These are phyloP conservation scores for Hyles vespertilio DNA, from an alignment of 1,140 invertebrate species.

Conservation along the genomic window DNA sequence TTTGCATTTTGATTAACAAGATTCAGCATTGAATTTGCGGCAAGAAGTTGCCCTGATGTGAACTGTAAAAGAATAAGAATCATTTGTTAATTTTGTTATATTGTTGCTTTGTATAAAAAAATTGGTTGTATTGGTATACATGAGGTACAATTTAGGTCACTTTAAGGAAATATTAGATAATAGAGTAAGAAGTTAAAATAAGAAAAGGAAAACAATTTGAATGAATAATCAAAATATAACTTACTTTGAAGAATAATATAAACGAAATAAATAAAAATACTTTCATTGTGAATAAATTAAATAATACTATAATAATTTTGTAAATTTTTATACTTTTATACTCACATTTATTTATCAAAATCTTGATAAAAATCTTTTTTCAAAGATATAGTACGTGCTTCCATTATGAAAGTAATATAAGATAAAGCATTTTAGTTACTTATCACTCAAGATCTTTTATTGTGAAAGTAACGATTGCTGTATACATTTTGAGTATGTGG, in stretches of 20 bases:
- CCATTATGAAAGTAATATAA: neutral
- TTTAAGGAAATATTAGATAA: too few relatives aligned
- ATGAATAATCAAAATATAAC: constrained; percentile 3
- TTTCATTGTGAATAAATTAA: neutral
- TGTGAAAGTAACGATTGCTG: too few relatives aligned
- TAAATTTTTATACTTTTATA: neutral
- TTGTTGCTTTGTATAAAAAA: too few relatives aligned
- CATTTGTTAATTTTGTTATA: too few relatives aligned
- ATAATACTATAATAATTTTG: neutral
- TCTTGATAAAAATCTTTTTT: constrained; percentile 2
- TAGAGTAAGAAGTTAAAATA: too few relatives aligned
- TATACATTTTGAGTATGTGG: too few relatives aligned
- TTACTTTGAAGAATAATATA: neutral
- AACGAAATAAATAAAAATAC: neutral
- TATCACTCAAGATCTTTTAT: too few relatives aligned
- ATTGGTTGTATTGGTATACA: too few relatives aligned
- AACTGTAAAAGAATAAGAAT: constrained; percentile 16
- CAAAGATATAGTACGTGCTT: constrained; percentile 1
- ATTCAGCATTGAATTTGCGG: constrained; percentile 6
- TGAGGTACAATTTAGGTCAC: too few relatives aligned
- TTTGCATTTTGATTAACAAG: constrained; percentile 4
- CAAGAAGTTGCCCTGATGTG: constrained; percentile 17
- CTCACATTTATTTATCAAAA: neutral
- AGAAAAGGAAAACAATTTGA: too few relatives aligned
- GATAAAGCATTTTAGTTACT: neutral